These are phyloP conservation scores for Noctuana brunneofusca DNA, from an alignment of 2,888 invertebrate species.

Conservation along the genomic window DNA sequence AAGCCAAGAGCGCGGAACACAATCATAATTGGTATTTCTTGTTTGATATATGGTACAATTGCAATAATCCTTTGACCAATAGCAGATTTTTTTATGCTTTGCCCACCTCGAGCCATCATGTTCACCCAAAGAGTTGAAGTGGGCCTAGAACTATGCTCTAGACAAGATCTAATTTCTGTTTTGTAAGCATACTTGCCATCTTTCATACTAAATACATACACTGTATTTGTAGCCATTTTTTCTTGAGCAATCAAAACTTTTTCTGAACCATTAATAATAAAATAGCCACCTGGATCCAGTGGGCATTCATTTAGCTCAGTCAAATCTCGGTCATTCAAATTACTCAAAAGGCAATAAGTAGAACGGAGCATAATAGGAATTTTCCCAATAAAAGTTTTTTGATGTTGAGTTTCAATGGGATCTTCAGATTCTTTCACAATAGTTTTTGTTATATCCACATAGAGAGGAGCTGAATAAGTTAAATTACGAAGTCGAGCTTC, in stretches of 20 bases:
- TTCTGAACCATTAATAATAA: conserved; percentile 99
- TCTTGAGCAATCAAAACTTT: conserved; percentile 99
- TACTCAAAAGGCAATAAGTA: conserved; percentile 96
- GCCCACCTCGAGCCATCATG: conserved; percentile 99
- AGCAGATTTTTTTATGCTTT: conserved; percentile 98
- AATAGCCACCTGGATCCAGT: conserved; percentile 99
- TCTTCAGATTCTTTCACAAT: conserved; percentile 95
- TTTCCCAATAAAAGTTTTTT: conserved; percentile 91
- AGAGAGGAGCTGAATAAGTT: conserved; percentile 98
- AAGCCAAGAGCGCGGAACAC: conserved; percentile 99
- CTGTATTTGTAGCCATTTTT: conserved; percentile 99
- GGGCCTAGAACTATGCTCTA: conserved; percentile 91
- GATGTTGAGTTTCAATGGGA: conserved; percentile 91
- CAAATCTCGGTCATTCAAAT: conserved; percentile 98
- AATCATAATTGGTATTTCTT: conserved; percentile 99
- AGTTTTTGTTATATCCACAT: conserved; percentile 99
- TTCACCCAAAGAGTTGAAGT: conserved; percentile 99
- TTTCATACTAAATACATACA: conserved; percentile 99
- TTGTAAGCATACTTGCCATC: conserved; percentile 99
- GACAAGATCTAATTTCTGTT: conserved; percentile 95
- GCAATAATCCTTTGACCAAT: conserved; percentile 99
- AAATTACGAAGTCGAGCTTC: conserved; percentile 98
- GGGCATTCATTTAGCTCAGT: conserved; percentile 99
- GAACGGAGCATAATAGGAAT: conserved; percentile 99
- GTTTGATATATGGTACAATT: conserved; percentile 98